Base-by-base conservation (phyloP, 1,140 invertebrate genomes). In the Pachypeltis micranthus region DNA sequence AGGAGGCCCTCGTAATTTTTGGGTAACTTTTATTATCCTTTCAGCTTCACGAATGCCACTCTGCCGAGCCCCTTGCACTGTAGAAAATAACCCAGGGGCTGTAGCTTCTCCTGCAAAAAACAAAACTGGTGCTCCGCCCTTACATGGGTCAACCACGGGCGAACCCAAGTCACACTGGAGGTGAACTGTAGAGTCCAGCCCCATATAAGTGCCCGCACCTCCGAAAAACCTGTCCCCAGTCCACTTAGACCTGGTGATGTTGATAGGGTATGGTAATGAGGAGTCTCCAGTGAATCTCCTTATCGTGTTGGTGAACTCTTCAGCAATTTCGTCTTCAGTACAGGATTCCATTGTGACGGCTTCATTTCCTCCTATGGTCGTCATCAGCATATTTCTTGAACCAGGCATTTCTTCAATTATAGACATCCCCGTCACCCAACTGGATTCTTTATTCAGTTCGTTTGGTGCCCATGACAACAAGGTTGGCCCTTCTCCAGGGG, bases 41-140 rank as follows among this genome's bases (percentile, higher is more conserved):
- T 89, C 84, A 0, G 89, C 88, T 75, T 92, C 90, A 3, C 89
- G 78, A 65, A 89, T 83, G 0, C 90, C 90, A 67, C 86, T 89
- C 25, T 88, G 72, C 67, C 87, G 79, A 10, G 89, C 90, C n/a
- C 88, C 90, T 70, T 92, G 88, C 0, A 88, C 83, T 2, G 88
- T 91, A 14, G 83, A 83, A 61, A 84, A 85, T 63, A 85, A 83
- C 25, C 84, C 81, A 2, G 86, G 76, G 67, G 89, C 83, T 0
- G 90, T 92, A 0, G 90, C 91, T 76, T 94, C 91, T 0, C 91
- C 91, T 51, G 91, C 91, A 74, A 94, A 94, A 23, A 91, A 72
- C 23, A 95, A 70, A 31, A 81, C 77, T 0, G 85, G 81, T 2
- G 47, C 29, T 0, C 78, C 81, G 25, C 67, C 58, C 2, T 57